phyloP scores from a whole-genome alignment of 2,888 invertebrate species.

The Volucella zonaria region DNA sequence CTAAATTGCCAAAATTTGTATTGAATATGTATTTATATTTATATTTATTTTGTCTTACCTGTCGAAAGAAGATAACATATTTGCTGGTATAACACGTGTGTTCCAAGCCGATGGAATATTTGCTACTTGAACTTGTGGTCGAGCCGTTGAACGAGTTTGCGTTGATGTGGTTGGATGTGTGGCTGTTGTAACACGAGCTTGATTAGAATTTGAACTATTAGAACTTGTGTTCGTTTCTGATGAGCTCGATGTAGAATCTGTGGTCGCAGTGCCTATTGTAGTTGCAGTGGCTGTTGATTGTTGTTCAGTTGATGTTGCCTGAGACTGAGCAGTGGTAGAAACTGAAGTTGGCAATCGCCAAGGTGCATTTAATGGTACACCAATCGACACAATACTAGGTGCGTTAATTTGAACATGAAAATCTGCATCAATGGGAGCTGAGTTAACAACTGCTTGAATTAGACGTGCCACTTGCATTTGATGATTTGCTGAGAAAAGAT shows the following conservation, averaged over 20 bases:
- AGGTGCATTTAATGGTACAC: slow-evolving; percentile 83
- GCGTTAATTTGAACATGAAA: slow-evolving; percentile 81
- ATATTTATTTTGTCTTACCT: slow-evolving; percentile 65
- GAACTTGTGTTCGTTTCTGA: slow-evolving; percentile 61
- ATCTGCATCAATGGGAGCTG: slow-evolving; percentile 80
- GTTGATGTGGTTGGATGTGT: slow-evolving; percentile 89
- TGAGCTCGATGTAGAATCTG: slow-evolving; percentile 1
- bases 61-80: slow-evolving; percentile 81
- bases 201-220: slow-evolving; percentile 74
- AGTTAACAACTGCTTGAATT: slow-evolving; percentile 81
- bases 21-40: neutral
- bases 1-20: slow-evolving; percentile 72
- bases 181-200: slow-evolving; percentile 85
- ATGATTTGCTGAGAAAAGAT: slow-evolving; percentile 77
- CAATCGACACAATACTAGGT: slow-evolving; percentile 80
- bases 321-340: slow-evolving; percentile 75
- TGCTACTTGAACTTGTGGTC: slow-evolving; percentile 87
- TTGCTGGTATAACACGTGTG: slow-evolving; percentile 81
- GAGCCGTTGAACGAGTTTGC: slow-evolving; percentile 87
- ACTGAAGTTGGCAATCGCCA: slow-evolving; percentile 84
- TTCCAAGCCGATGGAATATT: slow-evolving; percentile 84
- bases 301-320: slow-evolving; percentile 68
- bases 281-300: slow-evolving; percentile 83
- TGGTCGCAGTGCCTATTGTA: slow-evolving; percentile 83
- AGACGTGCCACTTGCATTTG: slow-evolving; percentile 81